phyloP scores from a whole-genome alignment of 2,113 vertebrate species.

The Mixornis gularis region DNA sequence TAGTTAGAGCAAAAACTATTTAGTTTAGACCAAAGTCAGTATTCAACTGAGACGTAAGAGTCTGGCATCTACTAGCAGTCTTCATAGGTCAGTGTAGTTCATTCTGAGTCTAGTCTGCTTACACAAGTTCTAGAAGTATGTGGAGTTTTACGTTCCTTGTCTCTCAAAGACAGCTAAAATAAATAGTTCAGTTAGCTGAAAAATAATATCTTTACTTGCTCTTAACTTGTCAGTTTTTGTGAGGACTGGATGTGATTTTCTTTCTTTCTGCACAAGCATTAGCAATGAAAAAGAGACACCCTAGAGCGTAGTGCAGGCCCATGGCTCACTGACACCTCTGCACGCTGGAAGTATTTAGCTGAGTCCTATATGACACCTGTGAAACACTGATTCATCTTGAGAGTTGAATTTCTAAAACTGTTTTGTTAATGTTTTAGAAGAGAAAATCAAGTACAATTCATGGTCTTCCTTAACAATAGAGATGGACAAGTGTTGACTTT shows the following conservation, averaged over 20 bases:
- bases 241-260: background rate
- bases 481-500: background rate
- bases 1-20: background rate
- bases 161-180: background rate
- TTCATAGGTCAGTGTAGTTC: background rate
- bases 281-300: background rate
- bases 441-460: background rate
- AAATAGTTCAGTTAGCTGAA: background rate
- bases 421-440: background rate
- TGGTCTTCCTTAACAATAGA: background rate
- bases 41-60: background rate
- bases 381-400: background rate
- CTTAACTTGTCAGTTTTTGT: background rate
- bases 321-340: background rate
- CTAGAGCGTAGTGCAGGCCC: background rate
- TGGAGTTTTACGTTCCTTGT: background rate
- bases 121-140: background rate
- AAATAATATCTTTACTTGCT: background rate
- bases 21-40: background rate
- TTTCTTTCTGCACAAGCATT: background rate
- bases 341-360: background rate
- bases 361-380: background rate
- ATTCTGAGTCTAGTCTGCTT: background rate
- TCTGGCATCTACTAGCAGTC: background rate
- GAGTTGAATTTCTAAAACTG: background rate